Percentiles rank a stretch among this genome's conserved stretches.
Conservation (phyloP, 2,888 invertebrate species). For the Stegophylla sp. region DNA sequence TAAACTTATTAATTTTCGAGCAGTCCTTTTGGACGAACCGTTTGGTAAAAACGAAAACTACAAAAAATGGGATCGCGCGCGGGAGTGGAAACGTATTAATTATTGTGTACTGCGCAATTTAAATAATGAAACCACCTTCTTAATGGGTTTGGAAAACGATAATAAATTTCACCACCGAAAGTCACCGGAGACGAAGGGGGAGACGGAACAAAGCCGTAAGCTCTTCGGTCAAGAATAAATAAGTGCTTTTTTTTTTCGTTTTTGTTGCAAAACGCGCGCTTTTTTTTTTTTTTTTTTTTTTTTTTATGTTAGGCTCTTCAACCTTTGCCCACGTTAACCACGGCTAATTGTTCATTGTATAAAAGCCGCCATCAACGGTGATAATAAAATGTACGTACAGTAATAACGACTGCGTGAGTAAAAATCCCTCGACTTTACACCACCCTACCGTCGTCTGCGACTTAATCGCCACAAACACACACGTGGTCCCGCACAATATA, state of each 20-base stretch:
- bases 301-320: not conserved
- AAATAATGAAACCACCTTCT: slow-evolving; percentile 36
- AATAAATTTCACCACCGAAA: slow-evolving; percentile 17
- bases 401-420: not conserved
- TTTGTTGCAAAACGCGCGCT: slow-evolving; percentile 9
- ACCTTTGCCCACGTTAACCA: not conserved
- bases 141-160: slow-evolving; percentile 39
- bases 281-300: not conserved
- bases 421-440: too few relatives aligned
- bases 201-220: slow-evolving; percentile 33
- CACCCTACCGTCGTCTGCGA: not conserved
- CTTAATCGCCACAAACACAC: not conserved
- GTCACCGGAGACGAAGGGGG: not conserved
- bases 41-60: too few relatives aligned
- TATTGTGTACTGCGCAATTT: not conserved
- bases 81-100: not conserved
- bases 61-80: too few relatives aligned
- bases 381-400: not conserved
- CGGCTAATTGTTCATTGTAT: slow-evolving; percentile 51
- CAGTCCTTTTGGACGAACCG: too few relatives aligned
- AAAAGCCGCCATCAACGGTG: not conserved
- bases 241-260: slow-evolving; percentile 4
- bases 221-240: slow-evolving; percentile 30
- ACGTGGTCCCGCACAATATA: not conserved
- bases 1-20: too few relatives aligned